Evolutionary conservation across 2,797 vertebrate species (phyloP), one percentile per base, ranked within the genome.

Genomic region (Bradypodion ventrale): DNA sequence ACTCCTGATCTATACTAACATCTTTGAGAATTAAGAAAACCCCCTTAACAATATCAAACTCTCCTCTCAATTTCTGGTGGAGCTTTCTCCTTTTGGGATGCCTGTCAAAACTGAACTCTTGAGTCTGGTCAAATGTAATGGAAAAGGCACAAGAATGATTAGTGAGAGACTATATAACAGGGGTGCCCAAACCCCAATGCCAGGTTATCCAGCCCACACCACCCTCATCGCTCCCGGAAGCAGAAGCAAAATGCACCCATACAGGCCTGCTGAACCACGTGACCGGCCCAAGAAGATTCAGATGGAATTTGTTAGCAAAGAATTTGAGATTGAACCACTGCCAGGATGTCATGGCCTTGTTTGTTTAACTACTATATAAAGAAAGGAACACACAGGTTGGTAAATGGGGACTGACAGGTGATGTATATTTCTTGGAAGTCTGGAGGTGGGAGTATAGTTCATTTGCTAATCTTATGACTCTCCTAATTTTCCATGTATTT

Each of bases 71-170:
- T 29, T 25, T 69, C 3, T 35, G 49, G 19, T 0, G 0, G 32
- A 2, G n/a, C 69, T 82, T 89, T n/a, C 80, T 81, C 44, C n/a
- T 83, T 90, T 78, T 74, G 78, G 1, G 29, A 52, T 84, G 40
- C 83, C 89, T 86, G 65, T 72, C 65, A 52, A 46, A 60, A 49
- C 46, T 69, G 85, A 66, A 12, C 46, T 83, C 69, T 74, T 80
- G 68, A 42, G 25, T 1, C 25, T 79, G n/a, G 25, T 75, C 77
- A n/a, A 78, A 75, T 85, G 74, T 81, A 68, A 56, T 15, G 86
- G 62, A 40, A 66, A 87, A 32, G 29, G 44, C 7, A 2, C 3
- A 77, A 80, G 27, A 29, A 35, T 84, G 63, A 59, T 78, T 88
- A 76, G 90, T 56, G 25, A 86, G 90, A 88, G 78, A 52, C 49